phyloP scores from a whole-genome alignment of 2,888 invertebrate genomes.

The Cactoblastis cactorum region DNA sequence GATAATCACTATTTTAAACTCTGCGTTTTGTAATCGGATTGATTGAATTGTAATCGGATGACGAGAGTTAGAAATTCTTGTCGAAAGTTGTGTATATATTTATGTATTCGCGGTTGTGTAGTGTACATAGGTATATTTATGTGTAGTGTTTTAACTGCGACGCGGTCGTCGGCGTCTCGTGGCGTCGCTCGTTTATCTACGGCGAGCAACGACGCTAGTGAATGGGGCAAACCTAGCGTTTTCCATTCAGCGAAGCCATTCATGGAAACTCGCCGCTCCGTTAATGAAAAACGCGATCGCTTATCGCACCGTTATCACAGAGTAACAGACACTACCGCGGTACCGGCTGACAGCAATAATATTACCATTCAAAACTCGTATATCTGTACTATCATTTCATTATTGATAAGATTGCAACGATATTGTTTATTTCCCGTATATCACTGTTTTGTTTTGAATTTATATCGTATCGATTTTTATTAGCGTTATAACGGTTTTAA shows the following conservation, averaged over 20 bases:
- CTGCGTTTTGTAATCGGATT: no score
- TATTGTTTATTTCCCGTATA: slow-evolving; percentile 16
- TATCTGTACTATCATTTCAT: slow-evolving; percentile 25
- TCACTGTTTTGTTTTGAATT: slow-evolving; percentile 6
- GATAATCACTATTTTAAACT: no score
- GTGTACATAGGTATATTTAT: no score
- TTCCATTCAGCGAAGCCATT: slow-evolving; percentile 73
- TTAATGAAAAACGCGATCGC: slow-evolving; percentile 71
- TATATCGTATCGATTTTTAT: no score
- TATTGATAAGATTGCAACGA: slow-evolving; percentile 22
- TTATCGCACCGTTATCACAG: slow-evolving; percentile 60
- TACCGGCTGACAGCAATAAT: slow-evolving; percentile 43
- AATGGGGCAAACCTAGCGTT: slow-evolving; percentile 65
- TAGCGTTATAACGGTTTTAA: no score
- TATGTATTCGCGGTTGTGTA: neutral
- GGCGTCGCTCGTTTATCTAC: neutral
- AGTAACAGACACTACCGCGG: slow-evolving; percentile 35
- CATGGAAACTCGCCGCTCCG: slow-evolving; percentile 71
- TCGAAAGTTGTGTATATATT: neutral
- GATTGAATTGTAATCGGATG: no score
- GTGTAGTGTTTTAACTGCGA: no score
- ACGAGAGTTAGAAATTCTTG: no score
- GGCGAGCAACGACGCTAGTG: slow-evolving; percentile 37
- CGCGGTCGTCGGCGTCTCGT: slow-evolving; percentile 5
- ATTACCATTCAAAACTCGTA: slow-evolving; percentile 52